Evolutionary conservation across 2,888 invertebrate species (phyloP).

Genomic region (Ornithoptera alexandrae): DNA sequence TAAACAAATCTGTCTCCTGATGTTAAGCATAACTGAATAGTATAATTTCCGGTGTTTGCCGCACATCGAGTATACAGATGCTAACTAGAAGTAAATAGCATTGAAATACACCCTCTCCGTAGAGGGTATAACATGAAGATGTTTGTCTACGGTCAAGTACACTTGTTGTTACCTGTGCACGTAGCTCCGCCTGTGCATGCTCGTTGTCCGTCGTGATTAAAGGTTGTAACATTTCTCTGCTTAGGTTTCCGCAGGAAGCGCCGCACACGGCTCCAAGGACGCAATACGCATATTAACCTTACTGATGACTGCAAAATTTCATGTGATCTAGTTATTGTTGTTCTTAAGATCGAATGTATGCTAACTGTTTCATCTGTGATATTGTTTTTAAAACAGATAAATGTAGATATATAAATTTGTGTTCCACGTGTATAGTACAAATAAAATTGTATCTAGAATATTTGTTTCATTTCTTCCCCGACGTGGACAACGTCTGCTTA

Average conservation of each 20-base stretch:
- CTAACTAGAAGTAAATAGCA: too few species aligned
- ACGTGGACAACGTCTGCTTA: not conserved
- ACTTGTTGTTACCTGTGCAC: not conserved
- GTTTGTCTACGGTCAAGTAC: conserved; percentile 6
- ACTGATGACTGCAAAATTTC: not conserved
- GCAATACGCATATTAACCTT: not conserved
- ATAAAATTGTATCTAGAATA: conserved; percentile 18
- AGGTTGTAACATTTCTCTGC: conserved; percentile 16
- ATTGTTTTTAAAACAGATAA: conserved; percentile 21
- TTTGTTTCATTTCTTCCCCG: conserved; percentile 2
- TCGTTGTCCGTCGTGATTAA: conserved; percentile 7
- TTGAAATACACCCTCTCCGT: not conserved
- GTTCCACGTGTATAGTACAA: conserved; percentile 26
- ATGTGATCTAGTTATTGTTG: conserved; percentile 9
- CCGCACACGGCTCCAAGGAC: conserved; percentile 12
- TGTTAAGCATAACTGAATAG: too few species aligned
- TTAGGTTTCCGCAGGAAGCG: conserved; percentile 24
- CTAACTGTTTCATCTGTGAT: conserved; percentile 29
- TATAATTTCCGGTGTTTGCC: too few species aligned
- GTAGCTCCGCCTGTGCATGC: not conserved
- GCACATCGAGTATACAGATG: too few species aligned
- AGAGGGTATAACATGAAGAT: not conserved
- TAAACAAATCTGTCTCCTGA: too few species aligned
- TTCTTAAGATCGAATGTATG: conserved; percentile 20
- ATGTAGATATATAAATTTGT: conserved; percentile 17